Conservation (phyloP, 2,797 vertebrate genomes). For the Parotocinclus haroldoi region DNA sequence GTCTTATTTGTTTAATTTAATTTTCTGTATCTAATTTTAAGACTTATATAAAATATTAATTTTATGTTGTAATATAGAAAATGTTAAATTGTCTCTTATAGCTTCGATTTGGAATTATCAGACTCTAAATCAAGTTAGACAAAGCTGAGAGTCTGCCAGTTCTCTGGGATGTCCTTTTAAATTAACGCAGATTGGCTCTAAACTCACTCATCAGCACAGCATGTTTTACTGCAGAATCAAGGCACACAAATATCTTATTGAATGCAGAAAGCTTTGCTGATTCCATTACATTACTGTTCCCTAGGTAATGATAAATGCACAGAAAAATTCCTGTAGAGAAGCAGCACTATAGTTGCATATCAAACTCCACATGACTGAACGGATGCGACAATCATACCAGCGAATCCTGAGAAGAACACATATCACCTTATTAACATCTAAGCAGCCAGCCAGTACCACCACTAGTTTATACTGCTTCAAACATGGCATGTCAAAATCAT, state of each 20-base stretch:
- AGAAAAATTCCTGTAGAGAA: no score
- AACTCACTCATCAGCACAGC: constrained; percentile 39
- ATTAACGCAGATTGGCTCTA: constrained; percentile 47
- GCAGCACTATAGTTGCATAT: constrained; percentile 10
- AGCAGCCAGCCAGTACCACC: constrained; percentile 52
- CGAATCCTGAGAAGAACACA: constrained; percentile 49
- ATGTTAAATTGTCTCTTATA: constrained; percentile 44
- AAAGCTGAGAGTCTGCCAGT: constrained; percentile 50
- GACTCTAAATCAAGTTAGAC: constrained; percentile 42
- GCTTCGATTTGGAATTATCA: constrained; percentile 43
- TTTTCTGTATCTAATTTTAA: no score
- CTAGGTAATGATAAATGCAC: no score
- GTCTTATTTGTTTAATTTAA: no score
- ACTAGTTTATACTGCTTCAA: constrained; percentile 34
- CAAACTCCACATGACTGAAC: constrained; percentile 21
- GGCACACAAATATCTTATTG: no score
- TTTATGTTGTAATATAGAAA: no score
- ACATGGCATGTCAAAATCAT: constrained; percentile 58
- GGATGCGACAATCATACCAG: constrained; percentile 39
- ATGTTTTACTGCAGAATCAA: constrained; percentile 29
- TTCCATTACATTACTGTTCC: no score
- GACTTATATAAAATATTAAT: no score
- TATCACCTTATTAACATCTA: constrained; percentile 56
- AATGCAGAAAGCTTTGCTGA: no score
- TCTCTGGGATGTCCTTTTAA: constrained; percentile 47